Conservation (phyloP, 2,797 vertebrate genomes). For the Acanthornis magna region DNA sequence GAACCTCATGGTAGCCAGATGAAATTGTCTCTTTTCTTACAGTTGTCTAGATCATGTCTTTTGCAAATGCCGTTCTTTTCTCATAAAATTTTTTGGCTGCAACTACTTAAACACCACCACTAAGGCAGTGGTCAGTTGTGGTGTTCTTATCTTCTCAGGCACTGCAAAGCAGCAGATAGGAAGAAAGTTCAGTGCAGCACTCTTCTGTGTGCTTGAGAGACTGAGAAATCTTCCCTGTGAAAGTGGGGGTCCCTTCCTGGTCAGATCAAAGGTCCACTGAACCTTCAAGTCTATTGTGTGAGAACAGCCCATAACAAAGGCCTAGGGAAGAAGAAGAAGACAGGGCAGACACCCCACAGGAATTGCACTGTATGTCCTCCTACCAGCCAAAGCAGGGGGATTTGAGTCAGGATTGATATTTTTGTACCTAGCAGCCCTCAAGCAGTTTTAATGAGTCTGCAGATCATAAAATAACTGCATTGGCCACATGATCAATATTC, state of each 20-base stretch:
- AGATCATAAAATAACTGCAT: not conserved
- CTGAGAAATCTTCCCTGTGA: not conserved
- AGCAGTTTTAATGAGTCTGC: not conserved
- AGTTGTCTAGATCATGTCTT: not conserved
- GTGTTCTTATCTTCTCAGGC: not conserved
- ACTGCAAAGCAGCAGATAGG: not conserved
- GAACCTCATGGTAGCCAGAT: not conserved
- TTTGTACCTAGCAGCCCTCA: not conserved
- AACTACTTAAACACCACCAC: not conserved
- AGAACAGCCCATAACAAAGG: not conserved
- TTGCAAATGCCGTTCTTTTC: not conserved
- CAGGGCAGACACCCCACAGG: not conserved
- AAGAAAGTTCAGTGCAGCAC: not conserved
- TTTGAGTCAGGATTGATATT: not conserved
- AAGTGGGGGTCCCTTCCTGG: not conserved
- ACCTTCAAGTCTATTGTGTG: not conserved
- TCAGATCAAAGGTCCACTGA: not conserved
- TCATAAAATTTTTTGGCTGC: not conserved
- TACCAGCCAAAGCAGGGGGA: not conserved
- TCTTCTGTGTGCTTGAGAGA: not conserved
- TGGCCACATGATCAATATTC: not conserved
- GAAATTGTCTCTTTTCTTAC: not conserved
- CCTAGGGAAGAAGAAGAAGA: not conserved
- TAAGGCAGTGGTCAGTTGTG: rapidly evolving
- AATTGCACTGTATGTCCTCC: not conserved